Percentiles rank a stretch among this genome's conserved stretches.
phyloP scores from a whole-genome alignment of 2,888 invertebrate species.

The Aricia artaxerxes region DNA sequence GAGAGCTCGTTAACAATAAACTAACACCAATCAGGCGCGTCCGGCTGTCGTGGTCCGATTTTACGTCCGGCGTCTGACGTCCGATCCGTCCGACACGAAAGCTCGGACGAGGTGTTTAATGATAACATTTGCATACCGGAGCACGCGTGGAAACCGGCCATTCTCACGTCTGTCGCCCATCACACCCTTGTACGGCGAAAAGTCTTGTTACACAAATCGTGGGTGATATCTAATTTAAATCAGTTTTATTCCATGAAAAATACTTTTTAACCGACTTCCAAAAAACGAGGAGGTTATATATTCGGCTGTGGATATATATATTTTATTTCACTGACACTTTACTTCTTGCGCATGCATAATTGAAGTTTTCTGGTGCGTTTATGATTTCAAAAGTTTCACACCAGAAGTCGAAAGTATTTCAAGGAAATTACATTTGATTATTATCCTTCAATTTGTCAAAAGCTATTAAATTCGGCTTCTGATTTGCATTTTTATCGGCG shows the following conservation, averaged over 20 bases:
- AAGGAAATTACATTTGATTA: conserved; percentile 51
- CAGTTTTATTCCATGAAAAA: conserved; percentile 18
- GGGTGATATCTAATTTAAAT: conserved; percentile 49
- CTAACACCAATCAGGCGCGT: conserved; percentile 71
- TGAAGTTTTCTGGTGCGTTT: not conserved
- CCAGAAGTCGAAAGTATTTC: not conserved
- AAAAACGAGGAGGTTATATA: no score
- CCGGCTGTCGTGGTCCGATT: conserved; percentile 48
- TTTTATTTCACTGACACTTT: not conserved
- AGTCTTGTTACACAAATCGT: conserved; percentile 57
- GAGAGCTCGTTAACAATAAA: conserved; percentile 34
- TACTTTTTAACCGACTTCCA: not conserved
- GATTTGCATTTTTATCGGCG: conserved; percentile 22
- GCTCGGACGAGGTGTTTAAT: conserved; percentile 74
- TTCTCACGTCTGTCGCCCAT: conserved; percentile 71
- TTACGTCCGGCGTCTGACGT: conserved; percentile 64
- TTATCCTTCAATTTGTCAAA: conserved; percentile 37
- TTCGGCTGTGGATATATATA: no score
- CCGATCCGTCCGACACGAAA: conserved; percentile 62
- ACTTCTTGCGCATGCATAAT: not conserved
- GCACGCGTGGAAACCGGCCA: conserved; percentile 60
- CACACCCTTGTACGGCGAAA: conserved; percentile 60
- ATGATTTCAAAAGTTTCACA: not conserved
- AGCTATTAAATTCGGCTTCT: conserved; percentile 3
- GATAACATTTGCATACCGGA: conserved; percentile 77